Evolutionary conservation across 2,797 vertebrate genomes (phyloP).

Genomic region (Macrochelys suwanniensis): DNA sequence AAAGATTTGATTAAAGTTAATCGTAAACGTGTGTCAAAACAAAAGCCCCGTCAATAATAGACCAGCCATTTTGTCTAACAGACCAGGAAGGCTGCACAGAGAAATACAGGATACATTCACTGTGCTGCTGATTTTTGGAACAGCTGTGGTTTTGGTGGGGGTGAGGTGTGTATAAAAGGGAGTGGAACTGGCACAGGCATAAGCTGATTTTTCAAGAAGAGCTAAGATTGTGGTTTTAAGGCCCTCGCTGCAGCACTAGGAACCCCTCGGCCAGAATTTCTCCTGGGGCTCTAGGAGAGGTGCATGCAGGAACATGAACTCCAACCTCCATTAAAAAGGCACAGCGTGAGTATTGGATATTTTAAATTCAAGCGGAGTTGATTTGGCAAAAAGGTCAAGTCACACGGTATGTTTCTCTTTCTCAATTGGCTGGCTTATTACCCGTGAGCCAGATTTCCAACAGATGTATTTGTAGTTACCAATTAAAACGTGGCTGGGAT

Average conservation of each 20-base stretch:
- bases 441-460: not conserved
- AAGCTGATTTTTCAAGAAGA: conserved; percentile 17
- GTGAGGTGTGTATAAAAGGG: not conserved
- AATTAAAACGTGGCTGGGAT: not conserved
- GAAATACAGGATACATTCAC: not conserved
- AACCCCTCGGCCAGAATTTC: not conserved
- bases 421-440: not conserved
- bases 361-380: conserved; percentile 9
- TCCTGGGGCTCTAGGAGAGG: conserved; percentile 6
- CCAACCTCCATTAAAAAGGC: not conserved
- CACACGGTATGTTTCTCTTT: fast-evolving
- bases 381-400: fast-evolving
- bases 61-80: not conserved
- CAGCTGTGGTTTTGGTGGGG: not conserved
- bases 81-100: not conserved
- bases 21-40: not conserved
- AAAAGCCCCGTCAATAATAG: not conserved
- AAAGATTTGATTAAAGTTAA: not conserved
- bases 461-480: not conserved
- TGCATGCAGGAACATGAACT: not conserved
- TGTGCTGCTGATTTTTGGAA: not conserved
- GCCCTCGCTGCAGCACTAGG: fast-evolving
- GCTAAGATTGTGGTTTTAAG: not conserved
- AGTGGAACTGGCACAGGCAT: not conserved
- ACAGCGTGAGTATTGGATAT: not conserved